phyloP scores from a whole-genome alignment of 2,113 vertebrate species.

The Hylia prasina region DNA sequence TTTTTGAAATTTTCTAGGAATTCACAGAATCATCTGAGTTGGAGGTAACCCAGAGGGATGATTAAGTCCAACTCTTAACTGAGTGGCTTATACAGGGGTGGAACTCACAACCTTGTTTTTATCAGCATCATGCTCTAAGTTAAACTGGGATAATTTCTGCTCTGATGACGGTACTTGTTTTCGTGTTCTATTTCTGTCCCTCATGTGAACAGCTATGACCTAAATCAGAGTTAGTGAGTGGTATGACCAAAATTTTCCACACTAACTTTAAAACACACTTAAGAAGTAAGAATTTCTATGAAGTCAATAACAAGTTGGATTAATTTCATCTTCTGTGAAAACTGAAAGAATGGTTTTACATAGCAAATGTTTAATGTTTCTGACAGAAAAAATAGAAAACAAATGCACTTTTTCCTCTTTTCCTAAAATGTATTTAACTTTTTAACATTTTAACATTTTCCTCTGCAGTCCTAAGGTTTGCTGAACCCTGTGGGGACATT shows the following conservation, averaged over 20 bases:
- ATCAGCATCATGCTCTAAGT: rapidly evolving
- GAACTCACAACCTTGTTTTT: neutral
- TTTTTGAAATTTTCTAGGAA: neutral
- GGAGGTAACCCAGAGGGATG: neutral
- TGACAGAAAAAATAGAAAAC: neutral
- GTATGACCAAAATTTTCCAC: neutral
- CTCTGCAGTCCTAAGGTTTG: neutral
- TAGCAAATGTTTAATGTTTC: neutral
- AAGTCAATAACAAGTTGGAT: neutral
- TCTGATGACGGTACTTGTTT: neutral
- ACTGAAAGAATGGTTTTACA: neutral
- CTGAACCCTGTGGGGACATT: neutral
- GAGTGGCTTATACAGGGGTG: neutral
- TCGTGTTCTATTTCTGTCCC: neutral
- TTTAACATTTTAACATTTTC: neutral
- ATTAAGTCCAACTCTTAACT: neutral
- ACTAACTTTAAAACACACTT: neutral
- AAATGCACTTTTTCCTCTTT: neutral
- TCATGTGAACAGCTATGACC: neutral
- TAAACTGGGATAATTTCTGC: neutral
- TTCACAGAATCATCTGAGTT: neutral
- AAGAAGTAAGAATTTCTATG: neutral
- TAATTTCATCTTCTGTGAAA: neutral
- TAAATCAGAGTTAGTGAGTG: neutral
- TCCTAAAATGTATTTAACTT: neutral